These are phyloP conservation scores for Hemicrepidius hirtus DNA, from an alignment of 2,888 invertebrate species.

Conservation along the genomic window DNA sequence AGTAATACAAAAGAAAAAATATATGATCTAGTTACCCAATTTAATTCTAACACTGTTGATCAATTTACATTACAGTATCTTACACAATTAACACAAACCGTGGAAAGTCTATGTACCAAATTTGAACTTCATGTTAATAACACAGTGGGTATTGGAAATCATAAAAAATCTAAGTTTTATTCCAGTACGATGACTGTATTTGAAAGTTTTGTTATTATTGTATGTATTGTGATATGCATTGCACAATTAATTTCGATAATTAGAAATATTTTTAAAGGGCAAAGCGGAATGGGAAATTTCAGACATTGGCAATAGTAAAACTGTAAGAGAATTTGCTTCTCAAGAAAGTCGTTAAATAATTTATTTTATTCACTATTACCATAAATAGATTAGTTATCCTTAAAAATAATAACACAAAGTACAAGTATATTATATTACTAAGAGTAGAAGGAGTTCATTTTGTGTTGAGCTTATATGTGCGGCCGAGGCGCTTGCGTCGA, in stretches of 20 bases:
- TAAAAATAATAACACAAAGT: no score
- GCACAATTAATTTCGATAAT: neutral
- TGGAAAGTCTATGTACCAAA: neutral
- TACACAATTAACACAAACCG: neutral
- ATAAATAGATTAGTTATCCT: no score
- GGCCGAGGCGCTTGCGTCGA: no score
- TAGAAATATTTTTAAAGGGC: neutral
- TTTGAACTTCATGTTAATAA: no score
- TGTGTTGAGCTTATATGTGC: no score
- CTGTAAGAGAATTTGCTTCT: no score
- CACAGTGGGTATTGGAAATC: neutral
- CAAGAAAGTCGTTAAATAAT: no score
- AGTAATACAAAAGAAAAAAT: neutral
- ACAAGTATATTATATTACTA: no score
- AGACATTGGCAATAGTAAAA: no score
- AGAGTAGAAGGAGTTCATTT: no score
- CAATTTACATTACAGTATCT: neutral
- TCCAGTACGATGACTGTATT: conserved; percentile 67
- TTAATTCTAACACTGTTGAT: neutral
- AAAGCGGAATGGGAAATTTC: no score
- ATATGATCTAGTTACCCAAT: neutral
- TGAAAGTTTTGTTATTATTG: conserved; percentile 58
- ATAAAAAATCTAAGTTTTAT: neutral
- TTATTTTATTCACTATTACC: no score
- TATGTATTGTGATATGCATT: neutral